Evolutionary conservation across 2,888 invertebrate species (phyloP), one percentile per base, ranked within the genome.

Genomic region (Chrysomela aeneicollis): DNA sequence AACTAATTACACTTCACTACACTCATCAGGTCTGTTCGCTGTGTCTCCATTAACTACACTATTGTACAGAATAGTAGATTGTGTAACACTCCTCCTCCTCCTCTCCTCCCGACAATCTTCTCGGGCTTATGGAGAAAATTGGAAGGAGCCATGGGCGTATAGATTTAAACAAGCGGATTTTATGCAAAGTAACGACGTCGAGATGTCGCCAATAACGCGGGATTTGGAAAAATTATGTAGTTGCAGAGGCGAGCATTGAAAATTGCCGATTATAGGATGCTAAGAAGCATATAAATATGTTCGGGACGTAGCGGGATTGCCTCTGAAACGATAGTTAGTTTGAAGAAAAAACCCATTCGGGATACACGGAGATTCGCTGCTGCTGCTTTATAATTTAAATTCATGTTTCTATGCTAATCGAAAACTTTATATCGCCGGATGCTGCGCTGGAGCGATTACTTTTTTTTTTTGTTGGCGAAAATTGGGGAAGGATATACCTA

Each of bases 201-300:
- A 76, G 76, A 76, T 77, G 78, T 79, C 78, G 77, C 78, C 77
- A 74, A 72, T 73, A 76, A 76, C 75, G 74, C 57, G 57, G 60
- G 71, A 78, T 58, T 58, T 21, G 65, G 64, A 59, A 70, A 74
- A 77, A 75, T 79, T 78, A 79, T 78, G 72, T 76, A 79, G 75
- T 77, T 73, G 75, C 71, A 74, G 70, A 74, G 77, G 73, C 74
- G 75, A 74, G 77, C 78, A 78, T 78, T 74, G 77, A 78, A 80
- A 78, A 80, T 80, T 79, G 80, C 76, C 79, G 78, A 79, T 80
- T 80, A 80, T 78, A 74, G 74, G 75, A 75, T 74, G 74, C 75
- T 78, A 78, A 79, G 78, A 76, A 75, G 73, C 77, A 75, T 75
- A 79, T 79, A 79, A 80, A 78, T 77, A 79, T 77, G 76, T 77